A percentile compares a stretch with the other conserved stretches of the same genome.
Evolutionary conservation across 2,797 vertebrate species (phyloP).

Genomic region (Takifugu rubripes): DNA sequence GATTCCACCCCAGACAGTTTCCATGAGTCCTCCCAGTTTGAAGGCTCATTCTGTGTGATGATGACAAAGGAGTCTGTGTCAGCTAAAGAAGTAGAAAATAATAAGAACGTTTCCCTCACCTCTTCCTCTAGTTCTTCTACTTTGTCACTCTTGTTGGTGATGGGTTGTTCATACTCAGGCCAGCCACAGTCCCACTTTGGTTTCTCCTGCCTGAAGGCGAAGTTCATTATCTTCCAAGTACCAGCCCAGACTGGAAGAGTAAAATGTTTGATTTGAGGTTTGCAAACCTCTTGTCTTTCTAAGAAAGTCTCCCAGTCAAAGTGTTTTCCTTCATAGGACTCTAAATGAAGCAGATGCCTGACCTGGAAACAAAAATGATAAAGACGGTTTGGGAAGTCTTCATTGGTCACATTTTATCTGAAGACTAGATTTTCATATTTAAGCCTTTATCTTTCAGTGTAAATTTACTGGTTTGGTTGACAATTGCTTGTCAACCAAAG

Average conservation of each 20-base stretch:
- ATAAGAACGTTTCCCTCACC: background rate
- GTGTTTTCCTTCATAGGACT: background rate
- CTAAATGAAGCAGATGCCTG: background rate
- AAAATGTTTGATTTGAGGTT: background rate
- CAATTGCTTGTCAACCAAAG: no score
- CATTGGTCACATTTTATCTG: background rate
- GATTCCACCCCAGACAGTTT: background rate
- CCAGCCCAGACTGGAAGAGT: background rate
- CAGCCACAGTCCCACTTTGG: background rate
- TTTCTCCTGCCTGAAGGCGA: background rate
- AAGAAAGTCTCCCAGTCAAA: background rate
- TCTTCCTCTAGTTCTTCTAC: background rate
- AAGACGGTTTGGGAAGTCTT: background rate
- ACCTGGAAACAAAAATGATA: background rate
- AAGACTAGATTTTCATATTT: no score
- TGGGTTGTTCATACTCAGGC: background rate
- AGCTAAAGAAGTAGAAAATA: background rate
- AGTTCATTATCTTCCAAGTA: conserved; percentile 2
- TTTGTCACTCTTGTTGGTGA: background rate
- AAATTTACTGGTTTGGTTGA: no score
- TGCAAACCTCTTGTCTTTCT: background rate
- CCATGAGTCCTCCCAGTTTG: background rate
- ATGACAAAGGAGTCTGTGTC: background rate
- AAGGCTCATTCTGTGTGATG: background rate
- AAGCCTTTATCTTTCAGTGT: no score